A percentile compares a stretch with the other conserved stretches of the same genome.
phyloP scores from a whole-genome alignment of 1,140 invertebrate species.

The Euborellia annulipes region DNA sequence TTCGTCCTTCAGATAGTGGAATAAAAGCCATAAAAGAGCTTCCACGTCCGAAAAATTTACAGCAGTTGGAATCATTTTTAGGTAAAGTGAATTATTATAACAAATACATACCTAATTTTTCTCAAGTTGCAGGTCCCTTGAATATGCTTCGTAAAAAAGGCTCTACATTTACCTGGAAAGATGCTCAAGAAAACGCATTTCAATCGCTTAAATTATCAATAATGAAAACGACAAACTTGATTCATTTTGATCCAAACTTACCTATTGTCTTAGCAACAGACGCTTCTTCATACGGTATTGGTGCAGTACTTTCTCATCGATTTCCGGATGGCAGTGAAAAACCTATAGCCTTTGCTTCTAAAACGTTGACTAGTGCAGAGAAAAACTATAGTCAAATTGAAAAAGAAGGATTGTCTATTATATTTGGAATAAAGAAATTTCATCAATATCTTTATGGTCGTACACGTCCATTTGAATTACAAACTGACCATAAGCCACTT shows the following conservation, averaged over 20 bases:
- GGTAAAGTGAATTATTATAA: slow-evolving; percentile 28
- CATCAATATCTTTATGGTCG: slow-evolving; percentile 33
- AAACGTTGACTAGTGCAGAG: slow-evolving; percentile 26
- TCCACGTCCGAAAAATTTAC: slow-evolving; percentile 20
- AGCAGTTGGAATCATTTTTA: slow-evolving; percentile 21
- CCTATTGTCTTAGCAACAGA: slow-evolving; percentile 27
- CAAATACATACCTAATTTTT: slow-evolving; percentile 19
- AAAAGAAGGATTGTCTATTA: slow-evolving; percentile 34
- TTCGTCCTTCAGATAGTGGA: no score
- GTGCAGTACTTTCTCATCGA: slow-evolving; percentile 14
- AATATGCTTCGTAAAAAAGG: slow-evolving; percentile 18
- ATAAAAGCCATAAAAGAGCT: slow-evolving; percentile 24
- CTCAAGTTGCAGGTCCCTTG: slow-evolving; percentile 18
- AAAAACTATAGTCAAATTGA: slow-evolving; percentile 34
- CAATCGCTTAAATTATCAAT: slow-evolving; percentile 14
- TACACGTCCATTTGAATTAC: slow-evolving; percentile 29
- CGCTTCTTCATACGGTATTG: slow-evolving; percentile 19
- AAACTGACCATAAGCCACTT: slow-evolving; percentile 34
- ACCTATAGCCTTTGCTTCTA: slow-evolving; percentile 29
- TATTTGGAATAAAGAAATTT: slow-evolving; percentile 35
- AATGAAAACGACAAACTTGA: slow-evolving; percentile 22
- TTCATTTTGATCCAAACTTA: slow-evolving; percentile 25
- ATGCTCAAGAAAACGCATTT: slow-evolving; percentile 22
- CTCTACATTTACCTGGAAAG: slow-evolving; percentile 13
- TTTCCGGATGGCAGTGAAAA: slow-evolving; percentile 20